phyloP scores from a whole-genome alignment of 2,888 invertebrate species.

The Heliconius erato region DNA sequence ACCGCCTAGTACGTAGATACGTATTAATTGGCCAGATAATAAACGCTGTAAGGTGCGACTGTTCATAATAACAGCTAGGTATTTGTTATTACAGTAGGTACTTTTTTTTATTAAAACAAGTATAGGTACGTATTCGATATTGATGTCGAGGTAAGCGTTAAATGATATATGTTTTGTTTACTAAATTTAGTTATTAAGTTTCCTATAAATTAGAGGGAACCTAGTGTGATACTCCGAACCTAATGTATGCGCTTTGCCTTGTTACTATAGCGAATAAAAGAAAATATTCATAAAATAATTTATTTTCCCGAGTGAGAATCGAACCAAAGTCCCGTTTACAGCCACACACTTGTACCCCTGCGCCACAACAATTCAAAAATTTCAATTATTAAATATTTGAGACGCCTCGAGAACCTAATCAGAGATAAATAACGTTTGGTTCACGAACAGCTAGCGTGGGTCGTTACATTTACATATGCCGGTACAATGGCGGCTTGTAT shows the following conservation, averaged over 20 bases:
- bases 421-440: conserved; percentile 83
- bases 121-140: neutral
- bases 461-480: conserved; percentile 80
- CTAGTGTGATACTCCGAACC: too few species aligned
- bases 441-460: conserved; percentile 74
- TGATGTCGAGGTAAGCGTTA: neutral
- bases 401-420: too few species aligned
- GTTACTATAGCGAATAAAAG: too few species aligned
- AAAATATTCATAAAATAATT: too few species aligned
- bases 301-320: too few species aligned
- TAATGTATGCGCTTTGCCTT: too few species aligned
- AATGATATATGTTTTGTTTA: neutral
- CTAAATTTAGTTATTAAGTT: neutral
- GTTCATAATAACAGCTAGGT: neutral
- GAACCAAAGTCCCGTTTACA: too few species aligned
- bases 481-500: conserved; percentile 73
- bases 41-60: conserved; percentile 34
- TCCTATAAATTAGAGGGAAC: too few species aligned
- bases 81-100: neutral
- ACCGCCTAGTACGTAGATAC: conserved; percentile 36
- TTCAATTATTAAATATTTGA: neutral
- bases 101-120: neutral
- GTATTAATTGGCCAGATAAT: conserved; percentile 39
- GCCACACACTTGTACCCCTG: too few species aligned
- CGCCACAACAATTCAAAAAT: neutral